Percentiles rank a stretch among this genome's conserved stretches.
These are phyloP conservation scores for Galleria mellonella DNA, from an alignment of 1,140 invertebrate genomes.

Conservation along the genomic window DNA sequence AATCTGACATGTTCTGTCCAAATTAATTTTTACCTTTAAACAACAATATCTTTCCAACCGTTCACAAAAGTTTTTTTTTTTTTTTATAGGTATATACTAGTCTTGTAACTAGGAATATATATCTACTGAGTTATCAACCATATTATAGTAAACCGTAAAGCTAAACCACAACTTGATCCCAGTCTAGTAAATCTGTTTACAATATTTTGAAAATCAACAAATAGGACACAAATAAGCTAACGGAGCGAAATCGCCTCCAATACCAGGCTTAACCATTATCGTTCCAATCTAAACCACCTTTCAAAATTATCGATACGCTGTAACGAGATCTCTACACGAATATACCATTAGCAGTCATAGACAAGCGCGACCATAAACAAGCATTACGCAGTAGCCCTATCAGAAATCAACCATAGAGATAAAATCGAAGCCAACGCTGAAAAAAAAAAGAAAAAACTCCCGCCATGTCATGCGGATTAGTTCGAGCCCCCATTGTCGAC, in stretches of 20 bases:
- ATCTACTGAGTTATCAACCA: too few relatives aligned
- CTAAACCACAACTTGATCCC: too few relatives aligned
- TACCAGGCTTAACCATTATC: constrained; percentile 29
- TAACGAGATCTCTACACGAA: constrained; percentile 58
- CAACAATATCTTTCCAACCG: too few relatives aligned
- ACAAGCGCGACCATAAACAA: constrained; percentile 56
- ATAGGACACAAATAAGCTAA: not conserved
- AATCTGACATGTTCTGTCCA: too few relatives aligned
- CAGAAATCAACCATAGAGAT: constrained; percentile 60
- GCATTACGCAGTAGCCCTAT: constrained; percentile 48
- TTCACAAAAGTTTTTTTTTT: too few relatives aligned
- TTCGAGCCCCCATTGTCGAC: constrained; percentile 54
- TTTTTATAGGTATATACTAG: too few relatives aligned
- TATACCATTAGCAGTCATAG: constrained; percentile 62
- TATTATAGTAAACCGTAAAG: too few relatives aligned
- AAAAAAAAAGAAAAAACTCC: constrained; percentile 34
- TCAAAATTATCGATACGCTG: constrained; percentile 20
- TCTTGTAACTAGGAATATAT: too few relatives aligned
- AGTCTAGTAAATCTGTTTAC: not conserved
- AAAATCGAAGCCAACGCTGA: constrained; percentile 35
- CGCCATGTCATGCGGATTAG: constrained; percentile 64
- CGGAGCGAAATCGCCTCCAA: not conserved
- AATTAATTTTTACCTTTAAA: too few relatives aligned
- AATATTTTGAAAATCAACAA: not conserved
- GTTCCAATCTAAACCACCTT: constrained; percentile 17